These are phyloP conservation scores for Drosophila nebulosa DNA, from an alignment of 1,140 invertebrate genomes.

Conservation along the genomic window DNA sequence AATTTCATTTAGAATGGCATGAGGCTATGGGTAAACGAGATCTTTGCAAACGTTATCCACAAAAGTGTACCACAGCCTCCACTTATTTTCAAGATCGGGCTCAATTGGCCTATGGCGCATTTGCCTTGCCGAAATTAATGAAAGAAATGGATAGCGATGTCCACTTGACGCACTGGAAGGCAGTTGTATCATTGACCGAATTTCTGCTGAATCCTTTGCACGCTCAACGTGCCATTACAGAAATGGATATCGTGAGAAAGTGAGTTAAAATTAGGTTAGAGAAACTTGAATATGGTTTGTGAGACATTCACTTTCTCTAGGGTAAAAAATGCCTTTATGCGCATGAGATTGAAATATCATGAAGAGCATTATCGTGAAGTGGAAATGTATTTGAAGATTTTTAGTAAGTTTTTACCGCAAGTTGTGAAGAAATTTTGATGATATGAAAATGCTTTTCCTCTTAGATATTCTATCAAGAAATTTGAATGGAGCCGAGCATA, in stretches of 20 bases:
- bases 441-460: background rate
- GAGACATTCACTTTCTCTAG: conserved; percentile 1
- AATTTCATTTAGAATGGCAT: conserved; percentile 23
- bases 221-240: conserved; percentile 47
- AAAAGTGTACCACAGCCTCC: conserved; percentile 24
- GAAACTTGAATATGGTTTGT: too few species aligned
- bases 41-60: conserved; percentile 10
- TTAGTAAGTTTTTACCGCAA: conserved; percentile 29
- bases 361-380: conserved; percentile 37
- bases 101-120: conserved; percentile 61
- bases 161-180: conserved; percentile 48
- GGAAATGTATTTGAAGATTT: conserved; percentile 54
- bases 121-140: conserved; percentile 65
- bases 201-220: conserved; percentile 63
- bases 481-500: conserved; percentile 56
- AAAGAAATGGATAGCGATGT: conserved; percentile 60
- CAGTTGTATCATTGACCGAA: conserved; percentile 54
- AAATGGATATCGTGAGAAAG: conserved; percentile 66
- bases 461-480: conserved; percentile 57
- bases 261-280: conserved; percentile 2
- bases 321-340: conserved; percentile 61
- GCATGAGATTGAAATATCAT: conserved; percentile 39
- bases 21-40: conserved; percentile 12
- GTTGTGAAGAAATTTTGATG: accelerated
- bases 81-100: conserved; percentile 61